Conservation (phyloP, 2,888 invertebrate species). For the Pachydiplax longipennis region DNA sequence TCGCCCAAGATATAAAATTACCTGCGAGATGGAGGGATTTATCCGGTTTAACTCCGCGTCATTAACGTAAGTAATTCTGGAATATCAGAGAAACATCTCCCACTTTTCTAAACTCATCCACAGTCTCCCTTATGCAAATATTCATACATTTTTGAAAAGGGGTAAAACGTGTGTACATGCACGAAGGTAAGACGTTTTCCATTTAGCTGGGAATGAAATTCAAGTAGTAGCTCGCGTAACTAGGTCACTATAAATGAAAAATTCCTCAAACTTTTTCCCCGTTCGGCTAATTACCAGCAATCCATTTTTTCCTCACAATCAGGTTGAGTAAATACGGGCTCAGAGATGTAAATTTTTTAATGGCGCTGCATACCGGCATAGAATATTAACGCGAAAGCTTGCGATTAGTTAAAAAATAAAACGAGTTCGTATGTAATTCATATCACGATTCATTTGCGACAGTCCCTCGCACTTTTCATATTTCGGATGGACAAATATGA, state of each 20-base stretch:
- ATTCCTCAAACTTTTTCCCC: neutral
- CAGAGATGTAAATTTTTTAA: neutral
- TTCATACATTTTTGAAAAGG: no score
- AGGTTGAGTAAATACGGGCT: neutral
- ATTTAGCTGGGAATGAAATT: neutral
- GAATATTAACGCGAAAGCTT: neutral
- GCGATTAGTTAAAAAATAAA: neutral
- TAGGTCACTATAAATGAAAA: neutral
- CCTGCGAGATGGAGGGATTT: no score
- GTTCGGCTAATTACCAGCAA: neutral
- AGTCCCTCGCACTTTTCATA: neutral
- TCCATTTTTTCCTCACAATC: neutral
- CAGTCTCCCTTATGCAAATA: no score
- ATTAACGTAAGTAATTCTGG: no score
- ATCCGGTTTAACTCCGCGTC: no score
- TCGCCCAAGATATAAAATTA: no score
- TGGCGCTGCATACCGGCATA: neutral
- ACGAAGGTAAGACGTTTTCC: no score
- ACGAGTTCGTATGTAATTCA: neutral
- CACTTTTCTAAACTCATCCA: no score
- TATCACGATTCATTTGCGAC: neutral
- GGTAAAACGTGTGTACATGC: no score
- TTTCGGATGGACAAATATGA: neutral
- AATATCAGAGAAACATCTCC: no score
- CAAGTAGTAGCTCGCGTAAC: neutral